These are phyloP conservation scores for Papilio xuthus DNA, from an alignment of 1,140 invertebrate genomes.

Conservation along the genomic window DNA sequence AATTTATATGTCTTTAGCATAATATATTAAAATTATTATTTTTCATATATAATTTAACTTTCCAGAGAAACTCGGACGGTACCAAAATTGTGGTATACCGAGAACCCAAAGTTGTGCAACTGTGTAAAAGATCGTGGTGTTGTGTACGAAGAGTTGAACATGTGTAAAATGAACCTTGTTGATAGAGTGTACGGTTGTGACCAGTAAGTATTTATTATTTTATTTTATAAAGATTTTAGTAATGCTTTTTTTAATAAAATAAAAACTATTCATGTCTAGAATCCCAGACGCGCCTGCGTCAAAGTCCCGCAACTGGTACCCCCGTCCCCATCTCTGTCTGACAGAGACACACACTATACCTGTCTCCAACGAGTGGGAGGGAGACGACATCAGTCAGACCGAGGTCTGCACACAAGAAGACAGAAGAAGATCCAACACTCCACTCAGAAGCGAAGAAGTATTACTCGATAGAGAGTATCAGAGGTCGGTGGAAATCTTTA, in stretches of 20 bases:
- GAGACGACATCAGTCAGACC: conserved; percentile 55
- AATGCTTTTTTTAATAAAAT: not conserved
- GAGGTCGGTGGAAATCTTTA: conserved; percentile 46
- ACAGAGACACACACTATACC: conserved; percentile 44
- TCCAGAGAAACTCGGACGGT: conserved; percentile 58
- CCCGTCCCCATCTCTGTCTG: conserved; percentile 43
- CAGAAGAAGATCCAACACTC: conserved; percentile 44
- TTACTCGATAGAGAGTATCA: conserved; percentile 69
- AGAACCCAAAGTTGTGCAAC: conserved; percentile 60
- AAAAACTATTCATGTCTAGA: conserved; percentile 42
- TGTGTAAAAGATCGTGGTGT: conserved; percentile 71
- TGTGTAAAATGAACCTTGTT: conserved; percentile 69
- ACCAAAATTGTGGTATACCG: conserved; percentile 68
- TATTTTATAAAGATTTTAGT: not conserved
- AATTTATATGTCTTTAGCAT: no score
- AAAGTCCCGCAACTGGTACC: conserved; percentile 59
- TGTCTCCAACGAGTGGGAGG: conserved; percentile 62
- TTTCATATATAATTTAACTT: conserved; percentile 23
- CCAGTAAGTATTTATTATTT: conserved; percentile 59
- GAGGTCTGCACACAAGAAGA: conserved; percentile 36
- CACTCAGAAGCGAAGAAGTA: conserved; percentile 55
- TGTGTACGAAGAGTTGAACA: conserved; percentile 68
- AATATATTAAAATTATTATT: no score
- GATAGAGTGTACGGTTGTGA: conserved; percentile 71
- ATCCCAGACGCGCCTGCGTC: conserved; percentile 53